Percentiles rank a stretch among this genome's conserved stretches.
These are phyloP conservation scores for Corythornis madagascariensis DNA, from an alignment of 2,113 vertebrate species.

Conservation along the genomic window DNA sequence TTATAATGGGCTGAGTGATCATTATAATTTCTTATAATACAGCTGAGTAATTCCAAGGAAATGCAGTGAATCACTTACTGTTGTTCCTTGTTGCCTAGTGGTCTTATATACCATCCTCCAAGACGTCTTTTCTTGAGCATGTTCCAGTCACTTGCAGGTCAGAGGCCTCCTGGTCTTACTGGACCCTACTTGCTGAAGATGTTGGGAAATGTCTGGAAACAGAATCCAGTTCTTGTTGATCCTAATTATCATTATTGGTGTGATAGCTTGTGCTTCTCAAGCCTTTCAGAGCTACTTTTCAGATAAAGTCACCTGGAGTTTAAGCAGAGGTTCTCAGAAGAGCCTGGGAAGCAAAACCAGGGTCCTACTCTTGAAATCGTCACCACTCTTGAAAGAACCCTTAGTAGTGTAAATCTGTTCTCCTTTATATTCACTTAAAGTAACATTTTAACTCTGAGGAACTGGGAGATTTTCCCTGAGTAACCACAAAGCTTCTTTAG, in stretches of 20 bases:
- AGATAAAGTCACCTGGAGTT: neutral
- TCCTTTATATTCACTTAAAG: neutral
- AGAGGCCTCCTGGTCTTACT: neutral
- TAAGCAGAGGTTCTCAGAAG: neutral
- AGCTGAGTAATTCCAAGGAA: neutral
- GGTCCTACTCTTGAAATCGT: neutral
- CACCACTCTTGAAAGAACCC: neutral
- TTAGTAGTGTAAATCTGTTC: neutral
- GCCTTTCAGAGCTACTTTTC: neutral
- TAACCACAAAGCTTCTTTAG: conserved; percentile 16
- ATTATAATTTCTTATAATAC: neutral
- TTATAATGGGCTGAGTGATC: neutral
- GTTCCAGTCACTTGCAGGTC: fast-evolving
- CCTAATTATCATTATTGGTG: neutral
- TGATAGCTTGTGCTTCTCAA: neutral
- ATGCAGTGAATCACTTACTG: neutral
- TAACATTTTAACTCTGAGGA: neutral
- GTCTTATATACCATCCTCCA: fast-evolving
- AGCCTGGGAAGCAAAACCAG: neutral
- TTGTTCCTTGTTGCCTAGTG: neutral
- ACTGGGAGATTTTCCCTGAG: neutral
- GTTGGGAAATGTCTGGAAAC: neutral
- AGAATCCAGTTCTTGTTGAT: neutral
- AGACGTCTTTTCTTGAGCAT: neutral
- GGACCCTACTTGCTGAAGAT: neutral